Evolutionary conservation across 2,797 vertebrate genomes (phyloP), one percentile per base, ranked within the genome.

Genomic region (Halcyon smyrnensis): DNA sequence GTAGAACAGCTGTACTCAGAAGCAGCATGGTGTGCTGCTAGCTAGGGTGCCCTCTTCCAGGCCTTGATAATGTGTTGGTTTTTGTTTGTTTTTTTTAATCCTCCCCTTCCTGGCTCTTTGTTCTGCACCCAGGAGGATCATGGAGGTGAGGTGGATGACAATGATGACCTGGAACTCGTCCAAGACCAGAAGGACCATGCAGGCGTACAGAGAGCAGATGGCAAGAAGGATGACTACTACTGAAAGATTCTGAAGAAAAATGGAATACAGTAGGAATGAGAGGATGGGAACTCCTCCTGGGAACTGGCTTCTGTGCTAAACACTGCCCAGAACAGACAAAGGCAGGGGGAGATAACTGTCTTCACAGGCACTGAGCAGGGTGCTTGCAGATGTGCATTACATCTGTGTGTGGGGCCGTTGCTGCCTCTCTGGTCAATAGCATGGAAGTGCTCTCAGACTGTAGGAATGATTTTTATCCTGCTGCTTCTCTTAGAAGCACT

Each of bases 141-240:
- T 3, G 95, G 95, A 51, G 93, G 95, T 21, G 97, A 97, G 53
- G 71, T 84, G 67, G 95, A 97, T 15, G 96, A 98, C 67, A 82
- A 71, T 2, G 95, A 96, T 12, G 97, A 97, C 71, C 70, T 97
- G 78, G 91, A 97, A 37, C 85, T 95, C 3, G 88, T 60, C 59
- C 97, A 65, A 18, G 95, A 93, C 59, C 89, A 34, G 77, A 94
- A 78, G 79, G 85, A 60, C 5, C 91, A 0, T 0, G 69, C 5
- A 1, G 95, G 83, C 12, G 2, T 79, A 8, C 32, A 9, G 48
- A 85, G 86, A 86, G 83, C 74, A 46, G 93, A 23, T 3, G 82
- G 85, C 92, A 93, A 89, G n/a, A 96, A 96, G 90, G 84, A 96
- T 4, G 93, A 95, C 14, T 96, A 98, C 86, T 97, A 95, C 83